These are phyloP conservation scores for Mastomys coucha DNA, from an alignment of 2,113 vertebrate genomes.

Conservation along the genomic window DNA sequence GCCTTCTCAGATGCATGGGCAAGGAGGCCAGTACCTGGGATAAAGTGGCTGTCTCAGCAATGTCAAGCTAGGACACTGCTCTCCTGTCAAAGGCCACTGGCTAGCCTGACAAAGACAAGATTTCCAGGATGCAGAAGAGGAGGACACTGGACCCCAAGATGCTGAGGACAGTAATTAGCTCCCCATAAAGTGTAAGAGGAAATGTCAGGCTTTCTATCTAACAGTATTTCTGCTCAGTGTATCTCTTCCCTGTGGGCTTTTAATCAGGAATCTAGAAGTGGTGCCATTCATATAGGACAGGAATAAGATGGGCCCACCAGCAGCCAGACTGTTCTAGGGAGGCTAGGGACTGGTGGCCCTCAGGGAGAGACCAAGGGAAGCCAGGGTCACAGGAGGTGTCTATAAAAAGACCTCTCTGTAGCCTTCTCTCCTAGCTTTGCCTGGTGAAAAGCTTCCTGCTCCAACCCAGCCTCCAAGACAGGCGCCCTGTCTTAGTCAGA, in stretches of 20 bases:
- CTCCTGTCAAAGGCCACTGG: not conserved
- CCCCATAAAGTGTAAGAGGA: not conserved
- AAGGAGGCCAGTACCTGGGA: not conserved
- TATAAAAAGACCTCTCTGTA: not conserved
- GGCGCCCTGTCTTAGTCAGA: not conserved
- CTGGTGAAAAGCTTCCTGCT: not conserved
- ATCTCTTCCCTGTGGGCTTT: not conserved
- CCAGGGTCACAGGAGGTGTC: accelerated
- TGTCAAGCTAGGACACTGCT: not conserved
- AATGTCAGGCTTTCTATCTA: not conserved
- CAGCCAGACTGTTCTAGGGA: not conserved
- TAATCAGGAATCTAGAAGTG: not conserved
- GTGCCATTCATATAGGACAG: not conserved
- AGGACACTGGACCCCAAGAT: not conserved
- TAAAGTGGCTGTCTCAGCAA: not conserved
- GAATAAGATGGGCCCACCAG: too few species aligned
- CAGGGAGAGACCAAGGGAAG: not conserved
- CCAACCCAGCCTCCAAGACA: not conserved
- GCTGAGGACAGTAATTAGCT: not conserved
- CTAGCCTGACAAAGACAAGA: not conserved
- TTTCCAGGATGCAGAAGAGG: not conserved
- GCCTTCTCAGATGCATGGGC: not conserved
- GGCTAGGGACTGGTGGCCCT: not conserved
- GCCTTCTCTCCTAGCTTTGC: too few species aligned
- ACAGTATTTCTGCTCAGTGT: not conserved